Conservation (phyloP, 2,797 vertebrate genomes). For the Anguilla anguilla region DNA sequence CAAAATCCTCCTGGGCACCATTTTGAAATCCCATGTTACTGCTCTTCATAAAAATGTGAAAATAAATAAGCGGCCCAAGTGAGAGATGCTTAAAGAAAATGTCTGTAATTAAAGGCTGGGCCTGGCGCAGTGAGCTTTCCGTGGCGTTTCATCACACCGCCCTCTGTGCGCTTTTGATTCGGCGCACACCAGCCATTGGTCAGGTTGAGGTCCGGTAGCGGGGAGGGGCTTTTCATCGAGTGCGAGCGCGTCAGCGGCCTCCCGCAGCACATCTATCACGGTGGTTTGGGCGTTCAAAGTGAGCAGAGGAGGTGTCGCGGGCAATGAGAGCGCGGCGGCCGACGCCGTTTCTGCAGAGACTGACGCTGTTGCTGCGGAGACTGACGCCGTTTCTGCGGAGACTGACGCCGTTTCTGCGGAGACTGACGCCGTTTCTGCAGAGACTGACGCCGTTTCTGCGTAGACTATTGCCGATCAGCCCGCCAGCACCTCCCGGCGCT, state of each 20-base stretch:
- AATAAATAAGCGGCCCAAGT: background rate
- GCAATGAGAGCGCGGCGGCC: constrained; percentile 23
- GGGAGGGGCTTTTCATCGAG: constrained; percentile 31
- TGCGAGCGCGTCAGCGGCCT: constrained; percentile 33
- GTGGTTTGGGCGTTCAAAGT: constrained; percentile 38
- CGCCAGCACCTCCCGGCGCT: constrained; percentile 16
- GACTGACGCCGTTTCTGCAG: background rate
- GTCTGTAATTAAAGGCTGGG: background rate
- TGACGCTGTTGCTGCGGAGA: constrained; percentile 5
- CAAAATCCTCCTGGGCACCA: background rate
- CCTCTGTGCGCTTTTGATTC: background rate
- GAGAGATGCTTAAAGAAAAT: background rate
- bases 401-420: constrained; percentile 23
- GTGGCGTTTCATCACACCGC: background rate
- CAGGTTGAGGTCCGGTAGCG: background rate
- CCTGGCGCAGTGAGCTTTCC: background rate
- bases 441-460: constrained; percentile 20
- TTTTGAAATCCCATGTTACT: background rate
- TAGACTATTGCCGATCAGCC: constrained; percentile 18
- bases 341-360: constrained; percentile 16
- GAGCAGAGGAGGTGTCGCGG: constrained; percentile 31
- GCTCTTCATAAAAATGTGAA: background rate
- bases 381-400: background rate
- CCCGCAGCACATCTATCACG: constrained; percentile 28
- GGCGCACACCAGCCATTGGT: too few relatives aligned